Base-by-base conservation (phyloP, 2,888 invertebrate genomes). In the Artemia sinica region DNA sequence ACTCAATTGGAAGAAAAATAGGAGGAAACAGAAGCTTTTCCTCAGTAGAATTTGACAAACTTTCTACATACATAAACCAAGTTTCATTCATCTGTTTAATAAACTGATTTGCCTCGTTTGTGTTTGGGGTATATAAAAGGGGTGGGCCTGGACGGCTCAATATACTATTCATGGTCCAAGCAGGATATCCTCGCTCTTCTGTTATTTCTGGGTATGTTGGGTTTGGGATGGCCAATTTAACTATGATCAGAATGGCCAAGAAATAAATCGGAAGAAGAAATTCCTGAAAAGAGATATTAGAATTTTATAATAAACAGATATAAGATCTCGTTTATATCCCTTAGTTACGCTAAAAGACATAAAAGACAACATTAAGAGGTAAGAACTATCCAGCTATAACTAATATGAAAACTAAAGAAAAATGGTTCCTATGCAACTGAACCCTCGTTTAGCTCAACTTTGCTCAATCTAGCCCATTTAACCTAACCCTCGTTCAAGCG, bases 221-320 rank as follows among this genome's bases (percentile, higher is more conserved):
- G 77, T 87, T 87, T 41, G 87, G 87, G 74, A 87, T 83, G 73
- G 85, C 77, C 77, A 86, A 81, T 79, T 87, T 87, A 72, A 88
- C 81, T 75, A 88, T 81, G 73, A 88, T 86, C 72, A 89, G 80
- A 72, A 88, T 84, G 51, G 84, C 84, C 71, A 89, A 79, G 51
- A 87, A 88, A 77, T 88, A 88, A 0, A 89, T 81, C 2, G 90
- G 89, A 71, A 87, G 81, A 72, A 89, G 80, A 67, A 89, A 82
- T 79, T 89, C 89, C 89, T 89, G 81, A 8, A 80, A 78, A 67
- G 69, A 71, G 5, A 28, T 14, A 8, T 28, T 50, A 65, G 41
- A 28, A 28, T 4, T 28, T 28, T 28, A 28, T 28, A 28, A 2
- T 28, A 28, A 28, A 28, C 28, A 28, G 4, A 28, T 28, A 28